These are phyloP conservation scores for Trichoplusia ni DNA, from an alignment of 1,140 invertebrate genomes.

Conservation along the genomic window DNA sequence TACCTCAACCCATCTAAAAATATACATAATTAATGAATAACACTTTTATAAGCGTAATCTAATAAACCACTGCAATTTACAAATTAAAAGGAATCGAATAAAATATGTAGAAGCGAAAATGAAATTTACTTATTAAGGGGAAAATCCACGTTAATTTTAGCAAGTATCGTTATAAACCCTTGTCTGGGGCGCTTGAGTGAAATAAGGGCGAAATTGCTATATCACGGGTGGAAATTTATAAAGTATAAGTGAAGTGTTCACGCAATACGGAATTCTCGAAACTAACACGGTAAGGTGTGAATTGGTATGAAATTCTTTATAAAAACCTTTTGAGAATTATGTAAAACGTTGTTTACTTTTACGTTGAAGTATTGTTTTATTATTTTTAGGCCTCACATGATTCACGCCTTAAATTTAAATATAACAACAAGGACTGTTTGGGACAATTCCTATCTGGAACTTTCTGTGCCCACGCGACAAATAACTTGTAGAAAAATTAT, in stretches of 20 bases:
- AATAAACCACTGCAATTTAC: no score
- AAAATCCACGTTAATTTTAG: conserved; percentile 21
- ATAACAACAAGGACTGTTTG: no score
- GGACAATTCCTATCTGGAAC: no score
- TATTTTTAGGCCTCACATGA: no score
- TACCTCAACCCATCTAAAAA: no score
- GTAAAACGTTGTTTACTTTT: not conserved
- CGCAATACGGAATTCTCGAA: conserved; percentile 11
- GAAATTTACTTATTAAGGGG: conserved; percentile 1
- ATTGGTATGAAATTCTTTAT: conserved; percentile 14
- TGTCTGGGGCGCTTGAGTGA: conserved; percentile 15
- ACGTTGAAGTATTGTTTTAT: no score
- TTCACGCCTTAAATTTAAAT: no score
- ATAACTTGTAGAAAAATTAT: no score
- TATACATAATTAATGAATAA: no score
- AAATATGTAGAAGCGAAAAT: conserved; percentile 2
- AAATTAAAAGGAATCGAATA: not conserved
- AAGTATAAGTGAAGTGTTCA: conserved; percentile 21
- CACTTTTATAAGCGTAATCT: no score
- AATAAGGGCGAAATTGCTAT: conserved; percentile 22
- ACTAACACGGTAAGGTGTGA: conserved; percentile 9
- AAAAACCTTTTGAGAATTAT: not conserved
- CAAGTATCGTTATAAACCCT: conserved; percentile 19
- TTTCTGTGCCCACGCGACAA: no score
- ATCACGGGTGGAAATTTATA: conserved; percentile 23